Evolutionary conservation across 1,140 invertebrate genomes (phyloP).

Genomic region (Drosophila nikananu): DNA sequence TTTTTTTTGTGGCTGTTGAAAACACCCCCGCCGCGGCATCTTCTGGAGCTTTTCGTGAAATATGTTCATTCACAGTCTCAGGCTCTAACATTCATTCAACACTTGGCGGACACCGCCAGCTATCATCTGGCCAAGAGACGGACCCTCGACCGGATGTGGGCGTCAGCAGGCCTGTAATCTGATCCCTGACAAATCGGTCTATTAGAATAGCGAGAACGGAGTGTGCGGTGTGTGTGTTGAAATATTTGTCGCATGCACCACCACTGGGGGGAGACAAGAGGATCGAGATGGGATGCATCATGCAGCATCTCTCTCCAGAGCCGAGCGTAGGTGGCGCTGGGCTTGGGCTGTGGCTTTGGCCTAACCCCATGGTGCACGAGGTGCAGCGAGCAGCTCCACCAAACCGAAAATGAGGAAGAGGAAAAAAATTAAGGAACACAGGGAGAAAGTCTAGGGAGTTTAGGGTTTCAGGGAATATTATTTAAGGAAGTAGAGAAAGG

Average conservation of each 20-base stretch:
- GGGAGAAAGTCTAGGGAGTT: not conserved
- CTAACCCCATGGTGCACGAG: constrained; percentile 53
- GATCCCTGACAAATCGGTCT: constrained; percentile 85
- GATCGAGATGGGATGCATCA: constrained; percentile 2
- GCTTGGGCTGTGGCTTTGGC: constrained; percentile 58
- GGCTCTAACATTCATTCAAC: constrained; percentile 64
- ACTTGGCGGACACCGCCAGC: constrained; percentile 26
- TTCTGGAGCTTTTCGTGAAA: constrained; percentile 27
- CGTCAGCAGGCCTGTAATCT: constrained; percentile 84
- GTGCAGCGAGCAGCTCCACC: constrained; percentile 16
- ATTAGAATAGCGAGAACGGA: constrained; percentile 78
- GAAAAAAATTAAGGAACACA: constrained; percentile 15
- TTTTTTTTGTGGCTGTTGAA: constrained; percentile 4
- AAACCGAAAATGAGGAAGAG: constrained; percentile 11
- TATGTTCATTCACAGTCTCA: constrained; percentile 62
- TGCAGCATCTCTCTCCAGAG: constrained; percentile 16
- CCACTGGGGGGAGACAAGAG: not conserved
- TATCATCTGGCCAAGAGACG: constrained; percentile 39
- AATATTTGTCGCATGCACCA: constrained; percentile 82
- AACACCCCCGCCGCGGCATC: constrained; percentile 15
- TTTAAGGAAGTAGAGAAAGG: too few species aligned
- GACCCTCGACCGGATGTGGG: constrained; percentile 75
- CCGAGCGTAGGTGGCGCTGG: constrained; percentile 79
- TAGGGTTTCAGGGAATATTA: not conserved
- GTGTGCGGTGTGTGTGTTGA: constrained; percentile 66